These are phyloP conservation scores for Morpho achilles DNA, from an alignment of 2,888 invertebrate genomes.

Conservation along the genomic window DNA sequence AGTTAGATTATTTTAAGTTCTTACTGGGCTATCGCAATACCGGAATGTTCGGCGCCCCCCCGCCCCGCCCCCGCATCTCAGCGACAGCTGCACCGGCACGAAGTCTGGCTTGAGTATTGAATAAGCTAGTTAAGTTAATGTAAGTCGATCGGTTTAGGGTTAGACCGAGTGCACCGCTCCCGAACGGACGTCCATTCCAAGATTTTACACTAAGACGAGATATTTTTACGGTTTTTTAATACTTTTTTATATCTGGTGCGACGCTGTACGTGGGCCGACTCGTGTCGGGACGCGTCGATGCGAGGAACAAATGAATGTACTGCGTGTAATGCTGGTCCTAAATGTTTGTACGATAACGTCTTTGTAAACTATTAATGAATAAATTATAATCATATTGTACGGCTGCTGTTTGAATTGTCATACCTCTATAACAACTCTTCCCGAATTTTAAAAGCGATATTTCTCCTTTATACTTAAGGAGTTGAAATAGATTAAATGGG, in stretches of 20 bases:
- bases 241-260: constrained; percentile 36
- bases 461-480: no score
- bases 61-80: constrained; percentile 1
- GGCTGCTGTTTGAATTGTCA: constrained; percentile 47
- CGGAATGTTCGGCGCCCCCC: constrained; percentile 36
- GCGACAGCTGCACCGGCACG: constrained; percentile 27
- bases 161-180: constrained; percentile 40
- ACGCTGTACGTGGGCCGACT: constrained; percentile 46
- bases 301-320: constrained; percentile 46
- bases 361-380: constrained; percentile 78
- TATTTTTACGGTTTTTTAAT: constrained; percentile 31
- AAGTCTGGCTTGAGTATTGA: constrained; percentile 53
- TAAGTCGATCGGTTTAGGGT: constrained; percentile 49
- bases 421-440: no score
- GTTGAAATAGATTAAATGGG: no score
- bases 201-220: constrained; percentile 44
- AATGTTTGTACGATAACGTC: constrained; percentile 75
- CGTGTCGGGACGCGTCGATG: constrained; percentile 31
- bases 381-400: constrained; percentile 77
- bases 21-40: constrained; percentile 65
- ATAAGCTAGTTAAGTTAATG: constrained; percentile 59
- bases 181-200: constrained; percentile 51
- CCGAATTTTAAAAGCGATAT: no score
- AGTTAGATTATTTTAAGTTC: constrained; percentile 41
- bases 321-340: constrained; percentile 50